Base-by-base conservation (phyloP, 2,888 invertebrate genomes). In the Sphaerophoria rueppellii region DNA sequence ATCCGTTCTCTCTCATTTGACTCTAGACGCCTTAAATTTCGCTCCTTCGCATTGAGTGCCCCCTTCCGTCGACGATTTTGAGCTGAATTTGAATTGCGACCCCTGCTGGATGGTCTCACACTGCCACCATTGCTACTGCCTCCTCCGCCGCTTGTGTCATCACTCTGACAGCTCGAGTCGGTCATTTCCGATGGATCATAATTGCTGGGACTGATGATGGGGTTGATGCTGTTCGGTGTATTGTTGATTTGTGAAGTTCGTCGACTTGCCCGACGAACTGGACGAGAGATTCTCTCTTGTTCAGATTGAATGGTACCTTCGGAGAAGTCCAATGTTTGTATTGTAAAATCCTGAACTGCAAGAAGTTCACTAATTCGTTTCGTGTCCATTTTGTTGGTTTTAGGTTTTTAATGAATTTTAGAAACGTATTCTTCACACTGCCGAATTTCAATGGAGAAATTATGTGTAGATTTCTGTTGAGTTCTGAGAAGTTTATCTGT, bases 1-100 rank as follows among this genome's bases (percentile, higher is more conserved):
- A 97, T 96, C 77, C 98, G 93, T 92, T 98, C 98, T 70, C 98
- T 93, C 91, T 98, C 97, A 91, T 98, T 98, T 91, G 97, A 97
- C 92, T 98, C 98, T 69, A 98, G 93, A 76, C 98, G 94, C 65
- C 98, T 94, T 80, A 96, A 92, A 92, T 97, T 98, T 86, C 97
- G 93, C 90, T 98, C 98, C 74, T 97, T 93, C 2, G 97, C 96
- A 78, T 96, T 96, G 78, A 96, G 93, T 4, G 95, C 95, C 87
- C 95, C 95, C 89, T 96, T 95, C 87, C 96, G 94, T 88, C 95
- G 93, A n/a, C 95, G 92, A 74, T 92, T 93, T 52, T 92, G 89
- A 77, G 90, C 87, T 57, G 88, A 87, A 24, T 87, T 86, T 2
- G 89, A 87, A 48, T 89, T 90, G 34, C 90, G 87, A n/a, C 90